Base-by-base conservation (phyloP, 2,797 vertebrate species). In the Glossophaga mutica region DNA sequence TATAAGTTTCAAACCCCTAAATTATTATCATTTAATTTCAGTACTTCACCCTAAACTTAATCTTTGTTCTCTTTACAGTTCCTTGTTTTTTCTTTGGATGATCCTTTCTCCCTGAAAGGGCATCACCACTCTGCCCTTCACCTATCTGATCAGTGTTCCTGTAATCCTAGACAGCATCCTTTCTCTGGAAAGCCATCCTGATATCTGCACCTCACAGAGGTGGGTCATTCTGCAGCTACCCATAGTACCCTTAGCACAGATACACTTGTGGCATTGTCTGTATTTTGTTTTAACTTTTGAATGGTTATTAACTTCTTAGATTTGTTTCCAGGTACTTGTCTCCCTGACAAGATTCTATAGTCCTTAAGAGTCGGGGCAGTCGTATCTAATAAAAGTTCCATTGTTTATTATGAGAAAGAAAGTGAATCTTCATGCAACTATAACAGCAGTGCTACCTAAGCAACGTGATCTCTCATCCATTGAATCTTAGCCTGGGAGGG, bases 11-110 rank as follows among this genome's bases (percentile, higher is more conserved):
- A 91, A 83, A 26, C 0, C 5, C 24, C 6, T 2, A 84, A 87
- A 83, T 91, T 91, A 74, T 48, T 87, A 48, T 1, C 22, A 91
- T 62, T 83, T 86, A 50, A 77, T 15, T 89, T 92, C 32, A 74
- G 10, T 37, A 88, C 9, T 92, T 85, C 3, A 70, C 8, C n/a
- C n/a, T 89, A 70, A 82, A 81, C 6, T 86, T 29, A 92, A 87
- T 70, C 37, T 9, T 5, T 68, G 24, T 67, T 93, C 50, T 90
- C 48, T 82, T 42, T 62, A 24, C 6, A 26, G 21, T 55, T 46
- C 32, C 11, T 39, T 73, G 44, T n/a, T 65, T 84, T 68, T 74
- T 26, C 2, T 42, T 76, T 1, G 0, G 32, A 5, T 44, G 67
- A 11, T 46, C 48, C 46, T 52, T 15, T 83, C 46, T 73, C 15